Conservation (phyloP, 2,888 invertebrate species). For the Lathronympha strigana region DNA sequence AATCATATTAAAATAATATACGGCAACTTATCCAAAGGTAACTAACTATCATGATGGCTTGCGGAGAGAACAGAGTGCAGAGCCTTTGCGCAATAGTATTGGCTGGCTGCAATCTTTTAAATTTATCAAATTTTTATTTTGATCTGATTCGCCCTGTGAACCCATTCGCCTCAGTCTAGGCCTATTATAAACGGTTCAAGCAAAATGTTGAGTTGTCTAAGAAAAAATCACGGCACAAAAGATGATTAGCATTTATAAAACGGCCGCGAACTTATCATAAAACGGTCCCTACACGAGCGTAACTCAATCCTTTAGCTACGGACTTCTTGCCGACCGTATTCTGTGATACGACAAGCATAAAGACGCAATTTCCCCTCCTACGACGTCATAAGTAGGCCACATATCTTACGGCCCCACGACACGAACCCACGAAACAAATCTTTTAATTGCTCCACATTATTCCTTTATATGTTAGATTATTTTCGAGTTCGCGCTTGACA, state of each 20-base stretch:
- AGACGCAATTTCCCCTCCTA: slow-evolving; percentile 44
- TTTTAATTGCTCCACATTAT: slow-evolving; percentile 50
- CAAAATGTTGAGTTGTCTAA: background rate
- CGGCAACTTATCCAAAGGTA: no score
- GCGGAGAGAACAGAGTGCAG: no score
- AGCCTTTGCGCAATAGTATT: no score
- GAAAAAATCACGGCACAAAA: background rate
- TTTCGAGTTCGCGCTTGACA: slow-evolving; percentile 44
- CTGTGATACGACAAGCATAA: slow-evolving; percentile 31
- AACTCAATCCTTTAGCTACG: slow-evolving; percentile 17
- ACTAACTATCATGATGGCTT: no score
- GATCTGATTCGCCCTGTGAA: no score
- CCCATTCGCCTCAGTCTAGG: no score
- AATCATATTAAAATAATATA: no score
- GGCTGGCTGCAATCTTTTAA: no score
- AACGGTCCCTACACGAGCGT: slow-evolving; percentile 2
- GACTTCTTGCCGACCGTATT: slow-evolving; percentile 24
- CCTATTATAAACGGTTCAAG: no score
- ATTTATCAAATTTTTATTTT: no score
- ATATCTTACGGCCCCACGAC: slow-evolving; percentile 49
- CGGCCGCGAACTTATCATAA: background rate
- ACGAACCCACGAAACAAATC: slow-evolving; percentile 51
- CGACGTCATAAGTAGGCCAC: slow-evolving; percentile 48
- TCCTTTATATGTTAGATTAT: slow-evolving; percentile 45
- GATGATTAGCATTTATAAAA: background rate